Evolutionary conservation across 2,888 invertebrate species (phyloP).

Genomic region (Cinara cedri): DNA sequence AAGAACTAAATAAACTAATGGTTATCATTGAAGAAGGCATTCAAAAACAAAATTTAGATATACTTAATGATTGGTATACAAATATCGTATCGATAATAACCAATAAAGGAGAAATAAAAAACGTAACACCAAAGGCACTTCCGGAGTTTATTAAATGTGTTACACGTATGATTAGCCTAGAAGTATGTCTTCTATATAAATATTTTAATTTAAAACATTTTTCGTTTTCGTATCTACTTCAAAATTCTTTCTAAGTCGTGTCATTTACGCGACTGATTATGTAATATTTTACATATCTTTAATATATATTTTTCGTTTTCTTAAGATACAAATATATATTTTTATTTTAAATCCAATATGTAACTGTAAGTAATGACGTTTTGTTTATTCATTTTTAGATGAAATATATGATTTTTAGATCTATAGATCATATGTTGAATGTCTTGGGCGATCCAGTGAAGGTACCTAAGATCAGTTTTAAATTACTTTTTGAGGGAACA

Average conservation of each 20-base stretch:
- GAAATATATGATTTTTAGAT: neutral
- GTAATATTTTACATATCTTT: neutral
- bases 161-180: neutral
- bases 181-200: neutral
- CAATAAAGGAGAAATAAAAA: conserved; percentile 8
- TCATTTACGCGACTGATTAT: neutral
- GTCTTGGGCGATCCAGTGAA: neutral
- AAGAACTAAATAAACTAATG: conserved; percentile 61
- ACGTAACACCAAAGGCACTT: neutral
- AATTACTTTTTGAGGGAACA: conserved; percentile 7
- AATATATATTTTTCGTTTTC: neutral
- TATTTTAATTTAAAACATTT: neutral
- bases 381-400: neutral
- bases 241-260: neutral
- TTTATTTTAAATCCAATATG: neutral
- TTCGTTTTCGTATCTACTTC: neutral
- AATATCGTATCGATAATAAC: conserved; percentile 63
- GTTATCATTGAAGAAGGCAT: conserved; percentile 62
- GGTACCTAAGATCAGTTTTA: conserved; percentile 20
- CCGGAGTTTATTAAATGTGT: neutral
- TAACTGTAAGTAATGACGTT: neutral
- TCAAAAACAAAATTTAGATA: conserved; percentile 62
- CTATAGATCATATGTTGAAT: neutral
- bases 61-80: conserved; percentile 64
- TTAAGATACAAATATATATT: neutral